Base-by-base conservation (phyloP, 92 coral and sea anemone species). In the Bergia puertoricense region DNA sequence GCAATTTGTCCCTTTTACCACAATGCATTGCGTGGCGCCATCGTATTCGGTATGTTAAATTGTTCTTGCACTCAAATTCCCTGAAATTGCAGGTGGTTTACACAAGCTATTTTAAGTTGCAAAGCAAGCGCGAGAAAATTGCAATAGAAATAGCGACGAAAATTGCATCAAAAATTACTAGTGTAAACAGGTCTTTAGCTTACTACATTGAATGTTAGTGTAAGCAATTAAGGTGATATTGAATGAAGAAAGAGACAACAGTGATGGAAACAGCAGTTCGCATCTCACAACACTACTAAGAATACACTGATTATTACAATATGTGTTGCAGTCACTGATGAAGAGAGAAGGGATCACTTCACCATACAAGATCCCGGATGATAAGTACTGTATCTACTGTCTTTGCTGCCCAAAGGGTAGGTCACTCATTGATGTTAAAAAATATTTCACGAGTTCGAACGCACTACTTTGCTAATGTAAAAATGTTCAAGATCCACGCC, bases 351-450 rank as follows among this genome's bases (percentile, higher is more conserved):
- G 79, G 44, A 84, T 84, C 78, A 48, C 75, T 15, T 9, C 74
- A 4, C 62, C 59, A 0, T 84, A 69, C 87, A 71, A 71, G 4
- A 71, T 84, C 39, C 87, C 87, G 22, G 79, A 84, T 37, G 68
- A 84, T 10, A 84, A 46, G 51, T 84, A 84, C 43, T 84, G 87
- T 6, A 48, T 84, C 87, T 84, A 71, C 68, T 84, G 87, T 13
- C 80, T 76, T 8, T 40, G 54, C 23, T 42, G 23, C 23, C 11
- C 48, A 6, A 76, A 23, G 11, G 80, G 80, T 76, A 76, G 30
- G 48, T 22, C 48, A 22, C 7, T 1, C 44, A 40, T 74, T 42
- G 23, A 2, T 30, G 30, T 51, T 40, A 15, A 10, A 10, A 18
- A 54, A 54, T 54, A 18, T 54, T 54, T 54, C 59, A 18, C 0